phyloP scores from a whole-genome alignment of 2,888 invertebrate genomes.

The Tipula lateralis region DNA sequence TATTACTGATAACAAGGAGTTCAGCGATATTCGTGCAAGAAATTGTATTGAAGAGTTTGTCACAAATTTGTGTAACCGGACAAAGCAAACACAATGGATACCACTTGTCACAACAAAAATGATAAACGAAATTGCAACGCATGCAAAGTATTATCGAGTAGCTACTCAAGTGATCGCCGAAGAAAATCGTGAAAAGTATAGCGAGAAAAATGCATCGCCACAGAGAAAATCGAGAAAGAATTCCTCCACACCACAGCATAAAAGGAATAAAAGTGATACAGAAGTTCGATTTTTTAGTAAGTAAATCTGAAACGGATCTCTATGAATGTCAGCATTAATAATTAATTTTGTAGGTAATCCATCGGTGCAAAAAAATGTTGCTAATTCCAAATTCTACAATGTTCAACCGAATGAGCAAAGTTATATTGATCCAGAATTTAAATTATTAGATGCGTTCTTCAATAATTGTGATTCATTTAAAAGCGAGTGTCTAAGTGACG shows the following conservation, averaged over 20 bases:
- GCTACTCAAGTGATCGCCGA: conserved; percentile 35
- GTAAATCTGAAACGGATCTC: background rate
- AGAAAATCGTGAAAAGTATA: conserved; percentile 36
- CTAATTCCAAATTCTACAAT: conserved; percentile 37
- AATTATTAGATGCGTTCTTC: conserved; percentile 37
- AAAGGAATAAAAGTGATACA: conserved; percentile 69
- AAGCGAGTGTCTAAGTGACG: conserved; percentile 36
- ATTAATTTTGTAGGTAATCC: conserved; percentile 26
- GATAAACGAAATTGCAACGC: conserved; percentile 37
- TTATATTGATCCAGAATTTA: conserved; percentile 35
- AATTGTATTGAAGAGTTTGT: conserved; percentile 37
- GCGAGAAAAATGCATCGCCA: conserved; percentile 39
- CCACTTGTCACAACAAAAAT: conserved; percentile 37
- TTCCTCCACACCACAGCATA: conserved; percentile 49
- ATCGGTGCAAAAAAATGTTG: conserved; percentile 35
- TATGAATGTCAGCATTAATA: background rate
- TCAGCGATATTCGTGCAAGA: conserved; percentile 36
- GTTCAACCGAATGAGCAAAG: conserved; percentile 35
- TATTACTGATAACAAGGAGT: conserved; percentile 37
- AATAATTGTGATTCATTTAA: conserved; percentile 35
- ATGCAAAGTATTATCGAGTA: conserved; percentile 36
- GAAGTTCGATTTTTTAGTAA: conserved; percentile 63
- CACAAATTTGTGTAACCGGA: conserved; percentile 35
- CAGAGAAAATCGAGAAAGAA: conserved; percentile 46
- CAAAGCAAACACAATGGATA: conserved; percentile 36